Percentiles rank a stretch among this genome's conserved stretches.
Conservation (phyloP, 92 coral and sea anemone species). For the Actinernus sp. region DNA sequence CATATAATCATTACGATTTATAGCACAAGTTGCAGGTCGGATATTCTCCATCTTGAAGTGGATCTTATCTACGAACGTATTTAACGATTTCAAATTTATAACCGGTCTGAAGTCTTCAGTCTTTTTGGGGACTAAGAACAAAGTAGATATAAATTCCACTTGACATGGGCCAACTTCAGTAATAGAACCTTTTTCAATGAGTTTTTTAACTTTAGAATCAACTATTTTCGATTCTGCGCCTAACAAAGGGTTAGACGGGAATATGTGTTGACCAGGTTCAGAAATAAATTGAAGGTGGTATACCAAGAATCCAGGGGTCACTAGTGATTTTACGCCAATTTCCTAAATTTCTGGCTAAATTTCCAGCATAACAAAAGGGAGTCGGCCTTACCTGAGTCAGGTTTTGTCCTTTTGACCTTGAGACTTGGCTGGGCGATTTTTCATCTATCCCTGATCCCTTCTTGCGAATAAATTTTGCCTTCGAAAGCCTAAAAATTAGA, state of each 20-base stretch:
- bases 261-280: not conserved
- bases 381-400: not conserved
- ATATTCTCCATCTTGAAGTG: conserved; percentile 56
- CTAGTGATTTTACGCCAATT: conserved; percentile 14
- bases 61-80: conserved; percentile 45
- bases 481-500: not conserved
- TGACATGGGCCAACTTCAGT: not conserved
- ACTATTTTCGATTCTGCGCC: not conserved
- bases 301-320: conserved; percentile 7
- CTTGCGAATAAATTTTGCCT: too few relatives aligned
- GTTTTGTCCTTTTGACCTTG: conserved; percentile 1
- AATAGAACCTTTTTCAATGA: not conserved
- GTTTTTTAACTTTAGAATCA: not conserved
- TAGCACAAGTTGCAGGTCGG: too few relatives aligned
- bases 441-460: too few relatives aligned
- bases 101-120: conserved; percentile 43
- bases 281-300: not conserved
- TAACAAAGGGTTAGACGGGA: not conserved
- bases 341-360: not conserved
- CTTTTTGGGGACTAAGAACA: conserved; percentile 41
- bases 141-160: conserved; percentile 4
- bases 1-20: too few relatives aligned
- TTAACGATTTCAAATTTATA: conserved; percentile 38
- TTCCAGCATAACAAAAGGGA: conserved; percentile 3
- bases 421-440: not conserved